A percentile compares a stretch with the other conserved stretches of the same genome.
These are phyloP conservation scores for Himalopsyche kuldschensis DNA, from an alignment of 2,888 invertebrate genomes.

Conservation along the genomic window DNA sequence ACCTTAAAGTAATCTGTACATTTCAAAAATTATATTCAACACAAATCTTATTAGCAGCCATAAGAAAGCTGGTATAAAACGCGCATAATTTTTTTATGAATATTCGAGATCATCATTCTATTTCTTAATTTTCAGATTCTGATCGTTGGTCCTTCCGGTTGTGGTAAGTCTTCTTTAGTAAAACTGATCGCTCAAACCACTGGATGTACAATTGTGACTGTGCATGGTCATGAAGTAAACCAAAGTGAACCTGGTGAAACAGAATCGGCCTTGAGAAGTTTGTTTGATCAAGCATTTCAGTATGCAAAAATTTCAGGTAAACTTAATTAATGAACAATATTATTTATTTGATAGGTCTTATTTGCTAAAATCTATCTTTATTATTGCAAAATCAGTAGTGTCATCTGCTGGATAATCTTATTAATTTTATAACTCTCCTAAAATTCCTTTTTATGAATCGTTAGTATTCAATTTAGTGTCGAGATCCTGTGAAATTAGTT, in stretches of 20 bases:
- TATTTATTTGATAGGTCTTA: background rate
- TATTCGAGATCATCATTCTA: no score
- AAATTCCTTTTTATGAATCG: background rate
- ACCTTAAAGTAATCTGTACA: no score
- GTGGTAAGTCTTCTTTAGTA: slow-evolving; percentile 62
- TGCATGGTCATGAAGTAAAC: slow-evolving; percentile 52
- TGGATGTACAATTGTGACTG: slow-evolving; percentile 51
- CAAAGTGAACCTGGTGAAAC: slow-evolving; percentile 58
- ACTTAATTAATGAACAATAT: background rate
- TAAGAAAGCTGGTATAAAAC: no score
- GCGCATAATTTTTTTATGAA: no score
- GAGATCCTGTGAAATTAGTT: no score
- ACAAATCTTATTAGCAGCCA: no score
- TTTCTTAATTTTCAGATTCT: slow-evolving; percentile 45
- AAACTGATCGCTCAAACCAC: slow-evolving; percentile 51
- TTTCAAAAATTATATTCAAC: no score
- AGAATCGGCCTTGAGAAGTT: slow-evolving; percentile 50
- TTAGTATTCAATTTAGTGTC: no score
- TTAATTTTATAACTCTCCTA: background rate
- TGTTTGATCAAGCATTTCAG: slow-evolving; percentile 52
- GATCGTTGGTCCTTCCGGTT: slow-evolving; percentile 60
- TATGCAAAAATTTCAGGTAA: slow-evolving; percentile 46
- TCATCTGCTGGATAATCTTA: slow-evolving; percentile 7
- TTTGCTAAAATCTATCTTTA: no score
- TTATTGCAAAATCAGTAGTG: no score